Evolutionary conservation across 1,140 invertebrate species (phyloP).

Genomic region (Laupala kohalensis): DNA sequence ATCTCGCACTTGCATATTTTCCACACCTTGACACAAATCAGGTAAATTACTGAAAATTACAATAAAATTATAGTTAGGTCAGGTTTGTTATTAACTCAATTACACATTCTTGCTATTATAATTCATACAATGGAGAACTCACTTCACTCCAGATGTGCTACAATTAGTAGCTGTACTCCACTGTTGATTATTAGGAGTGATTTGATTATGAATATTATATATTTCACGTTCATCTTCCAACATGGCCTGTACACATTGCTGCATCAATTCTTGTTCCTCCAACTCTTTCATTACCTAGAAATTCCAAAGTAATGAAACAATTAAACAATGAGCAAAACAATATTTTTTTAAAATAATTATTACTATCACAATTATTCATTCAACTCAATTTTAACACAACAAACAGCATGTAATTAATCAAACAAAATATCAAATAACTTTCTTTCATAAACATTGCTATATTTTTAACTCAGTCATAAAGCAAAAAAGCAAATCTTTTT

Average conservation of each 20-base stretch:
- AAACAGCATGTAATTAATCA: too few relatives aligned
- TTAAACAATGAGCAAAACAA: background rate
- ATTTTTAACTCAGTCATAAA: too few relatives aligned
- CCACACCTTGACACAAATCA: slow-evolving; percentile 31
- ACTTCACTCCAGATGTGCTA: background rate
- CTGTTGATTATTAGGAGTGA: background rate
- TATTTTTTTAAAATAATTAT: background rate
- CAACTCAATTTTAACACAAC: too few relatives aligned
- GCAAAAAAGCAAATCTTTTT: too few relatives aligned
- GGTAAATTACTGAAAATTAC: slow-evolving; percentile 14
- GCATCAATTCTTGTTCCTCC: slow-evolving; percentile 75
- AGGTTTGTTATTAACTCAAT: background rate
- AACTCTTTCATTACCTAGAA: slow-evolving; percentile 64
- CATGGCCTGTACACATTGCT: slow-evolving; percentile 74
- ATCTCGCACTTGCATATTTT: slow-evolving; percentile 30
- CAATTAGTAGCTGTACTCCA: slow-evolving; percentile 9
- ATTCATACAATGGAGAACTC: background rate
- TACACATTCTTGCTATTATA: background rate
- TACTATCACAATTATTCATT: background rate
- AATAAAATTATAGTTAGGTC: background rate
- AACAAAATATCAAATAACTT: too few relatives aligned
- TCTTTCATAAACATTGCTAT: too few relatives aligned
- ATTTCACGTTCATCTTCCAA: slow-evolving; percentile 48
- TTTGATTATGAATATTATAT: slow-evolving; percentile 11
- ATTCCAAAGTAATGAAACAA: slow-evolving; percentile 13